phyloP scores from a whole-genome alignment of 2,797 vertebrate genomes.

The Adelosebastes latens region DNA sequence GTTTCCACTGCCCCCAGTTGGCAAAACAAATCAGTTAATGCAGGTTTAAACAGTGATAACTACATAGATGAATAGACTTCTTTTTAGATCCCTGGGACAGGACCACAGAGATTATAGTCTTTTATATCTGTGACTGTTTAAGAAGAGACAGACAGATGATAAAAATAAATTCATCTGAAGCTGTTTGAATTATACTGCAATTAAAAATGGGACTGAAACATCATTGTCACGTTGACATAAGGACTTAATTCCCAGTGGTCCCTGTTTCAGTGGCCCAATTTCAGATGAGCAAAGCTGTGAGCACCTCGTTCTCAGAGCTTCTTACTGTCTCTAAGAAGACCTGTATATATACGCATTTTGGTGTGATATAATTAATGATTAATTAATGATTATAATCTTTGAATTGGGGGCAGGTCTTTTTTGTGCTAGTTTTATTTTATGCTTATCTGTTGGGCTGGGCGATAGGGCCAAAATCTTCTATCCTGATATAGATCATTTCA shows the following conservation, averaged over 20 bases:
- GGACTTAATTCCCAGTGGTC: slow-evolving; percentile 19
- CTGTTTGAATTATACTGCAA: slow-evolving; percentile 7
- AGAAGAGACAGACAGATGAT: background rate
- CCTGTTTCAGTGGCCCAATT: slow-evolving; percentile 15
- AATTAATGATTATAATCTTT: background rate
- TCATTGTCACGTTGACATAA: slow-evolving; percentile 12
- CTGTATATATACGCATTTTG: background rate
- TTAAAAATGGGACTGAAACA: slow-evolving; percentile 32
- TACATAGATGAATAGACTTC: background rate
- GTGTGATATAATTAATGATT: background rate
- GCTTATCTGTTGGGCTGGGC: background rate
- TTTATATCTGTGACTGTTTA: background rate
- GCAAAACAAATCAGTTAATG: background rate
- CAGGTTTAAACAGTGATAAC: background rate
- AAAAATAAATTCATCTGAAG: background rate
- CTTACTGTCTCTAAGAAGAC: background rate
- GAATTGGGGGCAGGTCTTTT: background rate
- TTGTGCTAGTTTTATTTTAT: background rate
- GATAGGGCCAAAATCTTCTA: no score
- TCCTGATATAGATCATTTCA: no score
- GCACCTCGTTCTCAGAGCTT: background rate
- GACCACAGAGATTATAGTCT: background rate
- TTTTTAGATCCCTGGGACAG: background rate
- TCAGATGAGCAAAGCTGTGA: slow-evolving; percentile 6
- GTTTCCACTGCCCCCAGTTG: background rate